Percentiles rank a stretch among this genome's conserved stretches.
These are phyloP conservation scores for Chromis chromis DNA, from an alignment of 2,797 vertebrate genomes.

Conservation along the genomic window DNA sequence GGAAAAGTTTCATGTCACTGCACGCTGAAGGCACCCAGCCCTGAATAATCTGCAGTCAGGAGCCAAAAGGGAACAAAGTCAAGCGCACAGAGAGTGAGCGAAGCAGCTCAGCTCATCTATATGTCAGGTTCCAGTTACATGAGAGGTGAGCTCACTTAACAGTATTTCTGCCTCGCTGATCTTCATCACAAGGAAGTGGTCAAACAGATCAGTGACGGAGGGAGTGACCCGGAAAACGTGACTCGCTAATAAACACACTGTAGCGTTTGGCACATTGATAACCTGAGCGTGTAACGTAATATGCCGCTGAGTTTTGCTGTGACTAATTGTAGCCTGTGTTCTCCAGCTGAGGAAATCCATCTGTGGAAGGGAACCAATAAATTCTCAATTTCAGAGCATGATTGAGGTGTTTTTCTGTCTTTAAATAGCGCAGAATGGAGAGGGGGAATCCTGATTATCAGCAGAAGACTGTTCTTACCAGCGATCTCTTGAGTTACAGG, in stretches of 20 bases:
- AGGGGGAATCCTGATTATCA: slow-evolving; percentile 55
- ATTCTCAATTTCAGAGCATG: slow-evolving; percentile 4
- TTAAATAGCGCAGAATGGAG: slow-evolving; percentile 62
- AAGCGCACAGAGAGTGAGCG: slow-evolving; percentile 16
- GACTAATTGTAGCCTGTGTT: slow-evolving; percentile 28
- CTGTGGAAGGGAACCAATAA: background rate
- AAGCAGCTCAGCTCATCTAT: slow-evolving; percentile 34
- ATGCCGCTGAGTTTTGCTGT: slow-evolving; percentile 13
- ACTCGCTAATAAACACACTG: slow-evolving; percentile 36
- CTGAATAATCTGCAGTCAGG: slow-evolving; percentile 32
- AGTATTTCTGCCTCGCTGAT: slow-evolving; percentile 43
- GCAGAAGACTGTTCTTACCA: slow-evolving; percentile 53
- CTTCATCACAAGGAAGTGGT: slow-evolving; percentile 71
- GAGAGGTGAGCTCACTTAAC: slow-evolving; percentile 57
- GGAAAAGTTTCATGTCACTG: slow-evolving; percentile 31
- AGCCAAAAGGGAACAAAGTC: slow-evolving; percentile 41
- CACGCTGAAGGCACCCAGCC: slow-evolving; percentile 18
- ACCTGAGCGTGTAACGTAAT: slow-evolving; percentile 27
- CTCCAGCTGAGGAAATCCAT: slow-evolving; percentile 12
- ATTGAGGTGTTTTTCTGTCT: slow-evolving; percentile 44
- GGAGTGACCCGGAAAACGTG: slow-evolving; percentile 58
- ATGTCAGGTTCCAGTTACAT: slow-evolving; percentile 61
- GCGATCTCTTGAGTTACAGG: slow-evolving; percentile 64
- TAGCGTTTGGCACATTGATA: slow-evolving; percentile 30
- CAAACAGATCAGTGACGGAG: slow-evolving; percentile 58